A percentile compares a stretch with the other conserved stretches of the same genome.
phyloP scores from a whole-genome alignment of 2,888 invertebrate genomes.

The Laothoe populi region DNA sequence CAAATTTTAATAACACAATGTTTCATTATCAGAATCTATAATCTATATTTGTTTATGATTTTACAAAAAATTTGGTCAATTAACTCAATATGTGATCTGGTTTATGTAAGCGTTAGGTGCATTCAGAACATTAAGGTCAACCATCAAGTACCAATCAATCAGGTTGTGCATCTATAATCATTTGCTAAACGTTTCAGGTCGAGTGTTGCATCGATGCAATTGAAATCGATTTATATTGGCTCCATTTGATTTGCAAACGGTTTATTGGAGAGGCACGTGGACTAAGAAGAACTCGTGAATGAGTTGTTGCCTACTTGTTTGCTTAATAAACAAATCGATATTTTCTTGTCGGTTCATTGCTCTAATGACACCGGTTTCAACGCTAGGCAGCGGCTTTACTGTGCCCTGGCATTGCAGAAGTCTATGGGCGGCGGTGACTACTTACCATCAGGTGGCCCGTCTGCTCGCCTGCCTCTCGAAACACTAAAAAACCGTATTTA shows the following conservation, averaged over 20 bases:
- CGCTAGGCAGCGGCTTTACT: no score
- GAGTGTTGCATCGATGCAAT: conserved; percentile 36
- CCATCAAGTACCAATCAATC: conserved; percentile 38
- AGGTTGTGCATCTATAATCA: conserved; percentile 35
- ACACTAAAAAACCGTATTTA: no score
- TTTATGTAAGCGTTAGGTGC: conserved; percentile 20
- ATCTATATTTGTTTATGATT: neutral
- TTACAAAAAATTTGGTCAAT: conserved; percentile 2
- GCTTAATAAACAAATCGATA: conserved; percentile 17
- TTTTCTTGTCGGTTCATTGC: no score
- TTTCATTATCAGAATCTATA: no score
- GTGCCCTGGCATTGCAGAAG: no score
- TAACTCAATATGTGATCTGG: conserved; percentile 16
- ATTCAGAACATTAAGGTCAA: conserved; percentile 23
- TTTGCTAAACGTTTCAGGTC: conserved; percentile 43
- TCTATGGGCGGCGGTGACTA: no score
- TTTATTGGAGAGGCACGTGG: conserved; percentile 32
- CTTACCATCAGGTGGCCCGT: no score
- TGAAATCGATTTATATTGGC: conserved; percentile 24
- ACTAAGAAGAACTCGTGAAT: conserved; percentile 31
- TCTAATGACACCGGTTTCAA: no score
- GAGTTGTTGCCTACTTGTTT: conserved; percentile 24
- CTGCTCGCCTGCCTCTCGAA: no score
- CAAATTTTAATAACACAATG: no score
- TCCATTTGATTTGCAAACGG: conserved; percentile 30